phyloP scores from a whole-genome alignment of 2,797 vertebrate genomes.

The Sebastes ruberrimus region DNA sequence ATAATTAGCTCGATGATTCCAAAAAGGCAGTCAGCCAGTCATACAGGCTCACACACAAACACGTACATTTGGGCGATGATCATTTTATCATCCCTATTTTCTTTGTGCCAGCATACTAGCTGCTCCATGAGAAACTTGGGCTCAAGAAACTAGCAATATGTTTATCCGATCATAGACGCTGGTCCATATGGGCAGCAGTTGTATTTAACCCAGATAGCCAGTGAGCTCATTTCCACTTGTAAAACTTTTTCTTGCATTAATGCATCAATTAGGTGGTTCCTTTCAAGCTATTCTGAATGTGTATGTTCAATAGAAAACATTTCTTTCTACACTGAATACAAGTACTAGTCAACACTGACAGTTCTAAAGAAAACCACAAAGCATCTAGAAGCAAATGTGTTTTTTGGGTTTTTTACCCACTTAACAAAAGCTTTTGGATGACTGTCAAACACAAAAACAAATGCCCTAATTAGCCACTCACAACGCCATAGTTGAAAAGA shows the following conservation, averaged over 20 bases:
- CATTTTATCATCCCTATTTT: conserved; percentile 1
- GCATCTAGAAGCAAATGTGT: not conserved
- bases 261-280: not conserved
- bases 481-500: not conserved
- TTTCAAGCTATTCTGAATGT: not conserved
- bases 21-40: conserved; percentile 2
- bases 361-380: conserved; percentile 10
- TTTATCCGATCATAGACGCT: not conserved
- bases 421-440: conserved; percentile 11
- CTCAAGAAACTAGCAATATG: not conserved
- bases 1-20: not conserved
- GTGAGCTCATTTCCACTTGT: not conserved
- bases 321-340: not conserved
- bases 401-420: not conserved
- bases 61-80: not conserved
- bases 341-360: not conserved
- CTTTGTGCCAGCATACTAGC: not conserved
- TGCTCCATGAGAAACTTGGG: not conserved
- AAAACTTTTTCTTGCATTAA: not conserved
- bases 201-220: not conserved
- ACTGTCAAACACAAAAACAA: conserved; percentile 21
- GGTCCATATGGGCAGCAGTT: not conserved
- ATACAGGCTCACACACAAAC: not conserved
- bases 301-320: not conserved
- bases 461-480: conserved; percentile 13